Evolutionary conservation across 2,113 vertebrate species (phyloP), one percentile per base, ranked within the genome.

Genomic region (Illadopsis cleaveri): DNA sequence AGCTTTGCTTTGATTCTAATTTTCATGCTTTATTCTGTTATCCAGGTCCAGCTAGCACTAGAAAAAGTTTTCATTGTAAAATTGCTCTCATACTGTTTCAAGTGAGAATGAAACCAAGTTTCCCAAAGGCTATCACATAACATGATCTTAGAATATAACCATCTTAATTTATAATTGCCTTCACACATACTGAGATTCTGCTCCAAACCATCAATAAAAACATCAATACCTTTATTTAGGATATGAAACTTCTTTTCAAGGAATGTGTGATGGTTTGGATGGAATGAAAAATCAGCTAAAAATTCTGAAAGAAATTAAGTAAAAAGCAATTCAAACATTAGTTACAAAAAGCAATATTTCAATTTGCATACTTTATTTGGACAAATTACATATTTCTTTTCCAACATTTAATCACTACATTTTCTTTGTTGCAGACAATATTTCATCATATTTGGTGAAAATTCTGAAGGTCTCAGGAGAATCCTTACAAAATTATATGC

Each of bases 1-100:
- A 90, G 38, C 47, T 90, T 70, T 91, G 54, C 27, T 90, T 94
- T 88, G 75, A 82, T 83, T 88, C 53, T 77, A 73, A 93, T 93
- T 91, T 94, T 88, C 42, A 42, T 37, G 18, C 35, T 21, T 66
- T 77, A 76, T 73, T 72, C 40, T 78, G 15, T 62, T 44, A 77
- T 24, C 3, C 15, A 71, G 30, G 28, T 71, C 38, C n/a, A 90
- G 44, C 17, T 51, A 90, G 2, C 44, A 56, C 22, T 22, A 53
- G 61, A 76, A 72, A 60, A 44, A 18, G 8, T 78, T 28, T 33
- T 28, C 6, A 61, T 54, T 91, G 13, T 53, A 71, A 66, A 89
- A 75, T 17, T 79, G 5, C 61, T 91, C 58, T 85, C n/a, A 28
- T 66, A 53, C 6, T 58, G 66, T 80, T 86, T 82, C 47, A 86